phyloP scores from a whole-genome alignment of 2,888 invertebrate genomes.

The Agrotis clavis region DNA sequence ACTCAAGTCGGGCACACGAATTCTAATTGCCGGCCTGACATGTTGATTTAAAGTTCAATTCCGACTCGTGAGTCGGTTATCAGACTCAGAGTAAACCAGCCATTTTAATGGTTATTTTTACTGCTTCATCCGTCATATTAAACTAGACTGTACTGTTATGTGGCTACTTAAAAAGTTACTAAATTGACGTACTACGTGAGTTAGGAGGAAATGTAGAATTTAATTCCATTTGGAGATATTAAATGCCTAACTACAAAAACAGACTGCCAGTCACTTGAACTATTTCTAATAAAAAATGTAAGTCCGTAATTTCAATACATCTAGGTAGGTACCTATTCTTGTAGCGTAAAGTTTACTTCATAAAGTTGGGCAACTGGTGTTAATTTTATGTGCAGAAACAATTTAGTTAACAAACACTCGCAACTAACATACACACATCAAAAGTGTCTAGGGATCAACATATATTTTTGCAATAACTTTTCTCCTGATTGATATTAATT shows the following conservation, averaged over 20 bases:
- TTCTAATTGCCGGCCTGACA: constrained; percentile 81
- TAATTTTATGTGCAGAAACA: constrained; percentile 52
- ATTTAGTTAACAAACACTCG: constrained; percentile 46
- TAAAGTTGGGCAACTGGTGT: constrained; percentile 44
- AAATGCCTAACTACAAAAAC: constrained; percentile 36
- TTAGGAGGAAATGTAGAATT: constrained; percentile 32
- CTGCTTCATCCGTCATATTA: constrained; percentile 66
- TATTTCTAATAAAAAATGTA: constrained; percentile 50
- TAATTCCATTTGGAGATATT: constrained; percentile 37
- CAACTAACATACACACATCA: constrained; percentile 37
- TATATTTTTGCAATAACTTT: no score
- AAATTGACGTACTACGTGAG: constrained; percentile 17
- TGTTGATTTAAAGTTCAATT: constrained; percentile 78
- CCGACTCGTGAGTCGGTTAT: constrained; percentile 64
- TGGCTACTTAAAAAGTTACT: constrained; percentile 43
- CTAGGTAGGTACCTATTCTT: constrained; percentile 22
- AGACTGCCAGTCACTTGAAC: constrained; percentile 10
- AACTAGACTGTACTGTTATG: constrained; percentile 51
- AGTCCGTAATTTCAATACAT: constrained; percentile 32
- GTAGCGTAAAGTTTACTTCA: constrained; percentile 42
- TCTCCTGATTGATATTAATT: no score
- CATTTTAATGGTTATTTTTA: constrained; percentile 72
- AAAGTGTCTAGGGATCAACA: no score
- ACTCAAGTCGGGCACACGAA: constrained; percentile 77
- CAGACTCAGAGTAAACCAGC: constrained; percentile 65